A percentile compares a stretch with the other conserved stretches of the same genome.
These are phyloP conservation scores for Gila orcuttii DNA, from an alignment of 2,113 vertebrate genomes.

Conservation along the genomic window DNA sequence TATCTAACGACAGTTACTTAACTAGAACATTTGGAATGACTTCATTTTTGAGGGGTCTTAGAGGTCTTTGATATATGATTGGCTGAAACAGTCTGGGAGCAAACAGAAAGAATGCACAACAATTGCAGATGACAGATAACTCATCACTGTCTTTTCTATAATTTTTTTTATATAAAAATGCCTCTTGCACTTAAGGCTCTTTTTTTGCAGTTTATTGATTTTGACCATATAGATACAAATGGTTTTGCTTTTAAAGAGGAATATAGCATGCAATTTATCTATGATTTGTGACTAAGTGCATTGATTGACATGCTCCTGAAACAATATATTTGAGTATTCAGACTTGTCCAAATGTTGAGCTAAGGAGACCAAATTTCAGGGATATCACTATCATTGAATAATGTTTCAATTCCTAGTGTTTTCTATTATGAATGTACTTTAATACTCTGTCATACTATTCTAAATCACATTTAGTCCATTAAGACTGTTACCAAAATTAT, in stretches of 20 bases:
- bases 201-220: slow-evolving; percentile 4
- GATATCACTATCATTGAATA: not conserved
- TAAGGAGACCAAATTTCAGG: not conserved
- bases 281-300: not conserved
- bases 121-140: slow-evolving; percentile 19
- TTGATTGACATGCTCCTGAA: not conserved
- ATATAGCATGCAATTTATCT: not conserved
- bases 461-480: not conserved
- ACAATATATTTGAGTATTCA: not conserved
- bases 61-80: not conserved
- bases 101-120: slow-evolving; percentile 3
- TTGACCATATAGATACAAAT: not conserved
- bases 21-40: not conserved
- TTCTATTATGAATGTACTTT: too few species aligned
- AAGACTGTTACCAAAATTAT: not conserved
- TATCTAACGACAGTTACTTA: not conserved
- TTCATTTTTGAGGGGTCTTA: not conserved
- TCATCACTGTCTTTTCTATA: slow-evolving; percentile 21
- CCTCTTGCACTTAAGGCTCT: slow-evolving; percentile 5
- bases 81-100: not conserved
- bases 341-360: not conserved
- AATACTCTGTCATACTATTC: too few species aligned
- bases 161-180: slow-evolving; percentile 6
- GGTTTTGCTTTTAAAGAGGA: not conserved
- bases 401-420: not conserved